A percentile compares a stretch with the other conserved stretches of the same genome.
Evolutionary conservation across 2,888 invertebrate genomes (phyloP).

Genomic region (Eupithecia centaureata): DNA sequence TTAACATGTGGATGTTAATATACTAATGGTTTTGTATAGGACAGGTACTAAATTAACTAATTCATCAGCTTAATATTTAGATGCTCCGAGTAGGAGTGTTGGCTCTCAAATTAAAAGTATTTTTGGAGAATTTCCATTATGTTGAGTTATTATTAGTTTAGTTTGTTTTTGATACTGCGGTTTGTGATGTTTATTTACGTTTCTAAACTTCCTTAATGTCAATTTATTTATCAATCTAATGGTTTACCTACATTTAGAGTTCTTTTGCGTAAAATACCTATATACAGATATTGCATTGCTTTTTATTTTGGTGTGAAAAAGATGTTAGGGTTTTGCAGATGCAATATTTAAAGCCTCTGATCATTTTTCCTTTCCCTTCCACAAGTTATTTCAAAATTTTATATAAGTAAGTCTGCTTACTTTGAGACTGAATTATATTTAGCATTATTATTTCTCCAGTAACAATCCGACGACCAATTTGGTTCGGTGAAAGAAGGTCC

Average conservation of each 20-base stretch:
- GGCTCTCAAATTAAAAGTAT: conserved; percentile 25
- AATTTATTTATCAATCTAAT: no score
- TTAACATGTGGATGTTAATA: conserved; percentile 48
- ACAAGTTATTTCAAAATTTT: no score
- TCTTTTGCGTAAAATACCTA: background rate
- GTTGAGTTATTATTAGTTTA: background rate
- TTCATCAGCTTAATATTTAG: conserved; percentile 44
- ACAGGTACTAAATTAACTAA: conserved; percentile 45
- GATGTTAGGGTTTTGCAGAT: no score
- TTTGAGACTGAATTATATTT: background rate
- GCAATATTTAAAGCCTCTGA: no score
- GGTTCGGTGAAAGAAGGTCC: no score
- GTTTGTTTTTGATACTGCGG: background rate
- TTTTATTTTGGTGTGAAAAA: no score
- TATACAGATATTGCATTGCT: no score
- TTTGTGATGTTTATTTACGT: conserved; percentile 4
- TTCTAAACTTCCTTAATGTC: no score
- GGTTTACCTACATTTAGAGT: no score
- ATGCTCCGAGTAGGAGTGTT: conserved; percentile 30
- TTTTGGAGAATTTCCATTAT: conserved; percentile 13
- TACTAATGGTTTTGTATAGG: conserved; percentile 43
- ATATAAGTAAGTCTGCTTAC: no score
- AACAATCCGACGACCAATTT: no score
- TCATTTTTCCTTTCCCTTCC: no score
- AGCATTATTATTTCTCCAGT: background rate